Evolutionary conservation across 2,888 invertebrate genomes (phyloP).

Genomic region (Anagyrus pseudococci): DNA sequence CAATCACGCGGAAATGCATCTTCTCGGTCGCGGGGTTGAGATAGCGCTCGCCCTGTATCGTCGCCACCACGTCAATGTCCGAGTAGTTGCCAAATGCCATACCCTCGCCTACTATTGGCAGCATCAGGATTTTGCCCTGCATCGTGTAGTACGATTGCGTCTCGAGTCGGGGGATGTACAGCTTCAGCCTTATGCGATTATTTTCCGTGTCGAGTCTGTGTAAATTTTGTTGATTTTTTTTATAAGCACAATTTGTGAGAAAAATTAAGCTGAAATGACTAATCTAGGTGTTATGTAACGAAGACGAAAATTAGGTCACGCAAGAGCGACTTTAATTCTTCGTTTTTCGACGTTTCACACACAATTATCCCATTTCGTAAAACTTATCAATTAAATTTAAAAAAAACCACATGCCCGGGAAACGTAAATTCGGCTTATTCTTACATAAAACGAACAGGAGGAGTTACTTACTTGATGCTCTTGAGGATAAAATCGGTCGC

Average conservation of each 20-base stretch:
- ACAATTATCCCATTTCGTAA: too few species aligned
- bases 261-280: too few species aligned
- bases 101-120: conserved; percentile 76
- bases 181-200: conserved; percentile 67
- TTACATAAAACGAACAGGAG: too few species aligned
- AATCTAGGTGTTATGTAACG: too few species aligned
- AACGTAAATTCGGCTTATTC: too few species aligned
- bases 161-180: conserved; percentile 71
- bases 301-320: too few species aligned
- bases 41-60: conserved; percentile 69
- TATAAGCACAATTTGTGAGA: too few species aligned
- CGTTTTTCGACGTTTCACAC: too few species aligned
- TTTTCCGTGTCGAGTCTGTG: conserved; percentile 67
- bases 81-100: conserved; percentile 73
- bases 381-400: too few species aligned
- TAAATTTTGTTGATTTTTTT: conserved; percentile 7
- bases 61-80: conserved; percentile 71
- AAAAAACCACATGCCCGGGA: background rate
- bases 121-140: conserved; percentile 74
- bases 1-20: conserved; percentile 68
- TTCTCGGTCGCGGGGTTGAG: conserved; percentile 48
- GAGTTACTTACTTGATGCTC: conserved; percentile 68
- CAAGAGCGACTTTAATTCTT: too few species aligned
- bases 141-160: conserved; percentile 73
- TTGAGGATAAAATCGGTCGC: conserved; percentile 71